These are phyloP conservation scores for Leptobrachium leishanense DNA, from an alignment of 2,113 vertebrate species.

Conservation along the genomic window DNA sequence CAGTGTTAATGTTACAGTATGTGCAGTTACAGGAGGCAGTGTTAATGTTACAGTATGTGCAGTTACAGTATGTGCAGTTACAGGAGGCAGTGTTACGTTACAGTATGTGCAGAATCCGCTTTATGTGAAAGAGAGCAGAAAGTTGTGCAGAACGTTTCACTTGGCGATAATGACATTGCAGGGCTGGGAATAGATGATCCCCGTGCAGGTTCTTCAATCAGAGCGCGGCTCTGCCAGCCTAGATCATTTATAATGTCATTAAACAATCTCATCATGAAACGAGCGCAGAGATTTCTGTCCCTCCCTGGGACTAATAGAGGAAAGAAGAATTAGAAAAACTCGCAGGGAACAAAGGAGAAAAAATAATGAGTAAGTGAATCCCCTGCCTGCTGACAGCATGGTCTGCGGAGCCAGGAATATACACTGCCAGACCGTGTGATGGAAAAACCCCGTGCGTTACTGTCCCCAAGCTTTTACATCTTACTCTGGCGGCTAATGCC, in stretches of 20 bases:
- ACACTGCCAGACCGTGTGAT: background rate
- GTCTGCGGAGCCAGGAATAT: background rate
- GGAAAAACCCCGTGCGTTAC: too few species aligned
- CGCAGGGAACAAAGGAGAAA: background rate
- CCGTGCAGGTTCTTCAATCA: background rate
- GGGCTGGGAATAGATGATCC: background rate
- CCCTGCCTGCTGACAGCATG: background rate
- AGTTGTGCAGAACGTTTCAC: background rate
- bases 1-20: too few species aligned
- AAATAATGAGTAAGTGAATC: constrained; percentile 11
- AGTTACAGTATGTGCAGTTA: too few species aligned
- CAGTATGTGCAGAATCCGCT: too few species aligned
- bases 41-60: too few species aligned
- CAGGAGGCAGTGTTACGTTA: too few species aligned
- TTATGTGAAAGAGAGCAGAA: too few species aligned
- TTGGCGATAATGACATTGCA: background rate
- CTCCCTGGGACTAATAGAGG: background rate
- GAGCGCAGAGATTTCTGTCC: constrained; percentile 3
- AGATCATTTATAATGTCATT: background rate
- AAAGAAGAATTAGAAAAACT: background rate
- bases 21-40: too few species aligned
- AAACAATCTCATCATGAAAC: background rate
- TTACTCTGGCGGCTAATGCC: too few species aligned
- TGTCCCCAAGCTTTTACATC: too few species aligned
- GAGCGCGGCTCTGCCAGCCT: background rate